Conservation (phyloP, 2,113 vertebrate genomes). For the Piprites chloris region DNA sequence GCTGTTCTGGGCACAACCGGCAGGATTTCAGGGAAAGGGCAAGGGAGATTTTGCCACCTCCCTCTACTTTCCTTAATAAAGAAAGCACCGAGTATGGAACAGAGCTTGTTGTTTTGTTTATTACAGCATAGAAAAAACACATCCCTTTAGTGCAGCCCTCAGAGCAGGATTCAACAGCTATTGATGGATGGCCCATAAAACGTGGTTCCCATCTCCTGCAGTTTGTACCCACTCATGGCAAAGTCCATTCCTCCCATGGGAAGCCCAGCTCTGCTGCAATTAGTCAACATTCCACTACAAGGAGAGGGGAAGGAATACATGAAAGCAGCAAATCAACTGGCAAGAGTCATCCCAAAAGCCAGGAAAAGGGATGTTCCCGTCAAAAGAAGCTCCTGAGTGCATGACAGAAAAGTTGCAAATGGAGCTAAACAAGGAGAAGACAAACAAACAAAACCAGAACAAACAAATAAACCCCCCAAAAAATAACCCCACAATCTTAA, state of each 20-base stretch:
- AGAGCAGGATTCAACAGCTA: background rate
- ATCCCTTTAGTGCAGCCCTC: background rate
- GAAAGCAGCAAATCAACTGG: background rate
- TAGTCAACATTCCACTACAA: accelerated
- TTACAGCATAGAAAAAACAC: background rate
- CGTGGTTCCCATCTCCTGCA: background rate
- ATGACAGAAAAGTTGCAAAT: background rate
- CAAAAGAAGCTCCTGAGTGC: background rate
- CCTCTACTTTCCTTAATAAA: background rate
- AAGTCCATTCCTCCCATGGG: background rate
- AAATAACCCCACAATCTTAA: background rate
- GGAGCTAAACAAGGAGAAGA: background rate
- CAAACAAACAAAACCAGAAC: background rate
- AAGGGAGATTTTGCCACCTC: background rate
- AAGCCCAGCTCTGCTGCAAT: background rate
- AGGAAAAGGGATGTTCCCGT: background rate
- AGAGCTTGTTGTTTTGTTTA: conserved; percentile 6
- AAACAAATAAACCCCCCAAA: background rate
- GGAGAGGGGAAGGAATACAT: background rate
- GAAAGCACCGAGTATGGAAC: background rate
- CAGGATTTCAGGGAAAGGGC: background rate
- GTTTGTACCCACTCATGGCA: background rate
- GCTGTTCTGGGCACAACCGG: background rate
- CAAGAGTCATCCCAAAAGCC: background rate
- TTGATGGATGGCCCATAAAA: background rate